phyloP scores from a whole-genome alignment of 2,888 invertebrate genomes.

The Lysandra coridon region DNA sequence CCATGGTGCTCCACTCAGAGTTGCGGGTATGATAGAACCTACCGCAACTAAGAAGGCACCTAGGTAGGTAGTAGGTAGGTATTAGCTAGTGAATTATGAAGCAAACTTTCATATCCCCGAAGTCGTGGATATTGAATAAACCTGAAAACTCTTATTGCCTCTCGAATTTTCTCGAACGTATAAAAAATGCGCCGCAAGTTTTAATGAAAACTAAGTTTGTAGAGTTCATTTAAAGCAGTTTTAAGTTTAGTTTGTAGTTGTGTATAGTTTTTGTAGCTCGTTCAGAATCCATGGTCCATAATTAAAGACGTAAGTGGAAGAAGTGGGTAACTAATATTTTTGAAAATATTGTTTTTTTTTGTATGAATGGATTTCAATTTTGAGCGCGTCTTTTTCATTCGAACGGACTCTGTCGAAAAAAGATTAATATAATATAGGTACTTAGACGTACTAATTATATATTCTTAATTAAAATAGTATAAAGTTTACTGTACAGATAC shows the following conservation, averaged over 20 bases:
- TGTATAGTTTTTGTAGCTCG: neutral
- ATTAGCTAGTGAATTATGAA: neutral
- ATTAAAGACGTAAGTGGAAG: no score
- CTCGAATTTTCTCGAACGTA: constrained; percentile 25
- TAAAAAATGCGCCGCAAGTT: constrained; percentile 13
- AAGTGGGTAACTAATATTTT: no score
- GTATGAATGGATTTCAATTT: no score
- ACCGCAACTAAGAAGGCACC: no score
- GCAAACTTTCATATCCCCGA: constrained; percentile 3
- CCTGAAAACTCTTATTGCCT: constrained; percentile 21
- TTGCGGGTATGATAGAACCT: no score
- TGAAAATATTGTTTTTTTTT: no score
- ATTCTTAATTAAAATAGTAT: neutral
- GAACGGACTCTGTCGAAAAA: no score
- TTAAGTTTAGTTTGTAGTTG: neutral
- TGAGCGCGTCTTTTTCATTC: no score
- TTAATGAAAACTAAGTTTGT: constrained; percentile 14
- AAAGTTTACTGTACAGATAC: neutral
- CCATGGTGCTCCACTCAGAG: no score
- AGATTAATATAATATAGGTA: neutral
- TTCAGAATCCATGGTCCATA: neutral
- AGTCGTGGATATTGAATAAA: constrained; percentile 8
- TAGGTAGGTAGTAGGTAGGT: neutral
- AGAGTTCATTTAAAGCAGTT: neutral
- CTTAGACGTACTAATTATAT: no score